phyloP scores from a whole-genome alignment of 2,888 invertebrate species.

The Xanthorhoe spadicearia region DNA sequence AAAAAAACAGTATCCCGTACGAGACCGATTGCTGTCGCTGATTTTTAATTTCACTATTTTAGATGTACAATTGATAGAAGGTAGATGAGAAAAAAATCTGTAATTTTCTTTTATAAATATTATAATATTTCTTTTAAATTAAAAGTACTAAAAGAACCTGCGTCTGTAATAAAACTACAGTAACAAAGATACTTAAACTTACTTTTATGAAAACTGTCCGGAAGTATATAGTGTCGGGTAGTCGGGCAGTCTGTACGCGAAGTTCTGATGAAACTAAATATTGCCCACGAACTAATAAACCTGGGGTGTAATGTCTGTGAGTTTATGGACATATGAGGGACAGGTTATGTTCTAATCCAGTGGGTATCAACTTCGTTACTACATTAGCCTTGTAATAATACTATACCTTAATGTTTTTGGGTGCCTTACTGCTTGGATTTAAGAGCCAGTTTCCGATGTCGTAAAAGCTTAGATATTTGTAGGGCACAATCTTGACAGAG shows the following conservation, averaged over 20 bases:
- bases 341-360: slow-evolving; percentile 27
- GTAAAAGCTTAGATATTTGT: neutral
- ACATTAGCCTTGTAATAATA: slow-evolving; percentile 27
- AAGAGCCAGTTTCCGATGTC: slow-evolving; percentile 7
- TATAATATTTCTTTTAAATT: too few species aligned
- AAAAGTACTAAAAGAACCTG: too few species aligned
- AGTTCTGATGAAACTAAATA: slow-evolving; percentile 25
- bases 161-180: too few species aligned
- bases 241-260: slow-evolving; percentile 8
- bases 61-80: too few species aligned
- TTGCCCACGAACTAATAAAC: slow-evolving; percentile 32
- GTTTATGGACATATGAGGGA: slow-evolving; percentile 22
- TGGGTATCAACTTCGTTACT: slow-evolving; percentile 23
- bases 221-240: neutral
- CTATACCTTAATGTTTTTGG: slow-evolving; percentile 21
- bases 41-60: too few species aligned
- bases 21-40: too few species aligned
- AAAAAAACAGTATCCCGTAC: too few species aligned
- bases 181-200: too few species aligned
- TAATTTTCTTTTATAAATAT: too few species aligned
- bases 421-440: slow-evolving; percentile 14
- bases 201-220: neutral
- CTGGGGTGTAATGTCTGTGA: slow-evolving; percentile 23
- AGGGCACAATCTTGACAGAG: neutral
- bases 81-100: too few species aligned